A percentile compares a stretch with the other conserved stretches of the same genome.
Evolutionary conservation across 1,140 invertebrate species (phyloP).

Genomic region (Papilio helenus): DNA sequence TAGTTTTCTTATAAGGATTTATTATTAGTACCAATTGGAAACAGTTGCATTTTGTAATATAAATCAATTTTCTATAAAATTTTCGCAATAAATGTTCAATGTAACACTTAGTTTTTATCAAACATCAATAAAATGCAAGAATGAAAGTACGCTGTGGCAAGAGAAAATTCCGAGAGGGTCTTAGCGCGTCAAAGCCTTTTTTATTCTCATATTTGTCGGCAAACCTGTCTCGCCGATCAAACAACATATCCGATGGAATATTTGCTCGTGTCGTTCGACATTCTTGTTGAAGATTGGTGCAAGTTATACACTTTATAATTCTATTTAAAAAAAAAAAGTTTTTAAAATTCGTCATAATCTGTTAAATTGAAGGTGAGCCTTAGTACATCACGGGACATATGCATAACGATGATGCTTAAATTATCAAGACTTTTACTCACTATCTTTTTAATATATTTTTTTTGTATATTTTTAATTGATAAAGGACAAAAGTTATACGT

Average conservation of each 20-base stretch:
- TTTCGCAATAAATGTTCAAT: neutral
- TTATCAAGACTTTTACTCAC: no score
- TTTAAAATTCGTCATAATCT: no score
- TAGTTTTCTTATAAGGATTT: no score
- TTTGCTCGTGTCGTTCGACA: slow-evolving; percentile 71
- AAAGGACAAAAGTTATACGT: no score
- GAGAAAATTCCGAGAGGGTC: slow-evolving; percentile 47
- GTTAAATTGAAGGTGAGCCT: no score
- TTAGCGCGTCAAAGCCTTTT: slow-evolving; percentile 55
- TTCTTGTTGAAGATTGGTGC: slow-evolving; percentile 53
- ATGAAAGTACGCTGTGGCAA: slow-evolving; percentile 32
- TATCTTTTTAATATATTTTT: no score
- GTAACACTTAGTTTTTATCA: neutral
- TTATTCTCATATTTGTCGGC: slow-evolving; percentile 70
- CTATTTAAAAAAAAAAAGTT: no score
- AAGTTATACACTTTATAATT: slow-evolving; percentile 40
- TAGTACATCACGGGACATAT: no score
- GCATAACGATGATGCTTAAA: no score
- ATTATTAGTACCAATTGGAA: no score
- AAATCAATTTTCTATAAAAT: neutral
- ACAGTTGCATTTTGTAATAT: neutral
- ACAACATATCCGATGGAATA: slow-evolving; percentile 79
- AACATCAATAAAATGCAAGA: slow-evolving; percentile 24
- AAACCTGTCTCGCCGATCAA: slow-evolving; percentile 78
- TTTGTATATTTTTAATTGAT: no score